Evolutionary conservation across 2,888 invertebrate species (phyloP), one percentile per base, ranked within the genome.

Genomic region (Strigamia crassipes): DNA sequence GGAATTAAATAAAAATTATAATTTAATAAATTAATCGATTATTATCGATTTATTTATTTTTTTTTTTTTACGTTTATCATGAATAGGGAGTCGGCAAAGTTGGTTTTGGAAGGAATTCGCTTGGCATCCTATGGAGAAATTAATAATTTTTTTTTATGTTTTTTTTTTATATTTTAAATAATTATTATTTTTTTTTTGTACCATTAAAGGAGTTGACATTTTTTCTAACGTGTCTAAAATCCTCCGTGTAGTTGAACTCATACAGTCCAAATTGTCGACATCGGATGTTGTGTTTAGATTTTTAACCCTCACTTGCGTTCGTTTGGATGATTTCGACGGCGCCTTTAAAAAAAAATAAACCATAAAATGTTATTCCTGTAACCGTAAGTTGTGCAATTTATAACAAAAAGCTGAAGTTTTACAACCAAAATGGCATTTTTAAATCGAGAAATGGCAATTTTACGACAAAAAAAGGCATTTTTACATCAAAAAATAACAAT

Each of bases 221-320:
- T 93, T 92, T 86, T 96, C 94, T 82, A 96, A 89, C 6, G 94
- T 90, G 85, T 94, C 93, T 85, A 96, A 89, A 84, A 96, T 93
- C 84, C 93, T 91, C 85, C 92, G 91, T 0, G 96, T 93, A 5
- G 95, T 93, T 84, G 91, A 91, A 86, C 94, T 93, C 87, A 93
- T 86, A 10, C 86, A 86, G 46, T 86, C 86, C 80, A 84, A 90
- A 38, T 82, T 78, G 31, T 78, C 83, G n/a, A 85, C 18, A 73
- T 61, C 34, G 18, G 81, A 83, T 31, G 83, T 86, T 31, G 83
- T 86, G 73, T 84, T 84, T 46, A 84, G 79, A 13, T 89, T 89
- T 34, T 89, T 86, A 5, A 86, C 86, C 82, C 84, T 85, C 56
- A 86, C 85, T 81, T 85, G 85, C 15, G 85, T 85, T 73, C 85